Conservation (phyloP, 2,888 invertebrate genomes). For the Macrosiphum euphorbiae region DNA sequence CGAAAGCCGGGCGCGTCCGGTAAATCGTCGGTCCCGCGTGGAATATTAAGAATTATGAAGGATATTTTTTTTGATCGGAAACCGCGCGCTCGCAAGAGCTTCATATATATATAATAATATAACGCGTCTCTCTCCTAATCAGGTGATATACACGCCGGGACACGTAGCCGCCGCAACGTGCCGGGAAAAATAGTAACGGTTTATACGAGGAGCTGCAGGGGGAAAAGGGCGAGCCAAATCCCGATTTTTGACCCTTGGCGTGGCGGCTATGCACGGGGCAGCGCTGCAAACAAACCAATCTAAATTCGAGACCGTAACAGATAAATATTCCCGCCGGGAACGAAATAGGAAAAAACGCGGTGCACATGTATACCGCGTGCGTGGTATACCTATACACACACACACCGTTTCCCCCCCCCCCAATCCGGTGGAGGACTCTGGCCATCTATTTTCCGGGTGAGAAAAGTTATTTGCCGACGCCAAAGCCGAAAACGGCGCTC, state of each 20-base stretch:
- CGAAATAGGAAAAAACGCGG: slow-evolving; percentile 50
- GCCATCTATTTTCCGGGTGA: slow-evolving; percentile 45
- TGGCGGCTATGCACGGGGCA: neutral
- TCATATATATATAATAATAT: slow-evolving; percentile 13
- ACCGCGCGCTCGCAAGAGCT: slow-evolving; percentile 34
- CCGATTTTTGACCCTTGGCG: slow-evolving; percentile 61
- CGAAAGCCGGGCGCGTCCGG: neutral
- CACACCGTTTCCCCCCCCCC: neutral
- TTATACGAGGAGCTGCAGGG: neutral
- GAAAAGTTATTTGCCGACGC: slow-evolving; percentile 59
- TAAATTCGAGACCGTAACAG: slow-evolving; percentile 63
- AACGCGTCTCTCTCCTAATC: slow-evolving; percentile 47
- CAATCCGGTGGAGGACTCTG: neutral
- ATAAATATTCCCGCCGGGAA: slow-evolving; percentile 63
- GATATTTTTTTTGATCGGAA: slow-evolving; percentile 53
- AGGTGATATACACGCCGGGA: slow-evolving; percentile 59
- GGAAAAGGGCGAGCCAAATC: slow-evolving; percentile 46
- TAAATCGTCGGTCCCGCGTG: slow-evolving; percentile 56
- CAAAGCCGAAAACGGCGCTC: neutral
- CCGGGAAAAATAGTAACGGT: slow-evolving; percentile 43
- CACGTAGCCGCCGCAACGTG: slow-evolving; percentile 53
- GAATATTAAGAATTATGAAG: slow-evolving; percentile 58
- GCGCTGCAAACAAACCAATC: slow-evolving; percentile 54
- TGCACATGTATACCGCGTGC: neutral
- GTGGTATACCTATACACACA: neutral